Base-by-base conservation (phyloP, 2,113 vertebrate genomes). In the Clarias gariepinus region DNA sequence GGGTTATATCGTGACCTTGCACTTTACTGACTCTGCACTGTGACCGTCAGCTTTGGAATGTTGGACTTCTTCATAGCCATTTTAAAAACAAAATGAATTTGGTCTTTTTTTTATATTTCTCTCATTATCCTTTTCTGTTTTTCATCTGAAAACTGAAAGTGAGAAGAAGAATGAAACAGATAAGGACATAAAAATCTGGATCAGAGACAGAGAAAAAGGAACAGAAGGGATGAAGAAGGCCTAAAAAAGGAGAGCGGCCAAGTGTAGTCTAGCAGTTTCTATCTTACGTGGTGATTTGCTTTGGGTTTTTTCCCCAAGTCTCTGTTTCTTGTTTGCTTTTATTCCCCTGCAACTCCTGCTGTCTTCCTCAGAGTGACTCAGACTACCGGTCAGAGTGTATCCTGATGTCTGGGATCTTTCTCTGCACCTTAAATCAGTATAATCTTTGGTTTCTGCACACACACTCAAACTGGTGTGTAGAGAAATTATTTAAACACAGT, bases 21-120 rank as follows among this genome's bases (percentile, higher is more conserved):
- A 85, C 58, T 66, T 85, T n/a, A 89, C 85, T 89, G 47, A 78
- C 52, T 68, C 81, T 86, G 63, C n/a, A 33, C 30, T 6, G 1
- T 55, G 19, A 66, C 47, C 16, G 82, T 93, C 90, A 25, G 90
- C 76, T 88, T 85, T 91, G 94, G 91, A 93, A 94, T 94, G 90
- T 85, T 85, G 89, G 92, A 87, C 87, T 89, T 89, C 87, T 90
- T 63, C 21, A 57, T 33, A 9, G 28, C 30, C 28, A 73, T 84
- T 82, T 66, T 86, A 64, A 89, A 85, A 87, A 77, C 9, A 57
- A 47, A 53, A n/a, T 60, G 16, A 89, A 76, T 58, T 74, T 81
- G 1, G 2, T 53, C 47, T 76, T 28, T 55, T 57, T 53, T n/a
- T 15, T 2, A 78, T 18, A 57, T 57, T n/a, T 7, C 2, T 30